Percentiles rank a stretch among this genome's conserved stretches.
phyloP scores from a whole-genome alignment of 92 coral and sea anemone genomes.

The Virgularia gustaviana region DNA sequence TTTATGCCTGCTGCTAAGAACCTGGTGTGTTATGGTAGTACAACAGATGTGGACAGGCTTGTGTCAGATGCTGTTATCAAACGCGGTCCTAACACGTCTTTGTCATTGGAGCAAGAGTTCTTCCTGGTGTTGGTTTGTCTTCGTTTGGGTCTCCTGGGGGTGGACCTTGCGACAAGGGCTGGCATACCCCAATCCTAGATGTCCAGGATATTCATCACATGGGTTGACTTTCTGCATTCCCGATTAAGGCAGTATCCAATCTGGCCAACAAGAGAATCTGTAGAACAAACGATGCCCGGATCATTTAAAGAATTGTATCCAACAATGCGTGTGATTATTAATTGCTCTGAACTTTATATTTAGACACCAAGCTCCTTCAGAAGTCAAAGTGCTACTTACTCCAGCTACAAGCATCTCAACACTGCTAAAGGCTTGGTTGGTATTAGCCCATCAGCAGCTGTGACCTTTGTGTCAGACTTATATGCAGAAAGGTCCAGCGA shows the following conservation, averaged over 20 bases:
- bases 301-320: conserved; percentile 55
- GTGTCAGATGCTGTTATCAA: conserved; percentile 33
- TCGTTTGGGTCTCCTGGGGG: conserved; percentile 58
- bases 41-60: conserved; percentile 42
- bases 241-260: conserved; percentile 40
- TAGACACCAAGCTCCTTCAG: conserved; percentile 61
- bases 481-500: conserved; percentile 67
- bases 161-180: conserved; percentile 60
- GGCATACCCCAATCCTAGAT: conserved; percentile 53
- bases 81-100: conserved; percentile 55
- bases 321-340: conserved; percentile 45
- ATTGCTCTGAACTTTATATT: conserved; percentile 60
- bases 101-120: conserved; percentile 56
- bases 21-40: conserved; percentile 50
- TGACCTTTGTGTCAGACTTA: conserved; percentile 62
- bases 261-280: conserved; percentile 51
- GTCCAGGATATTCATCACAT: conserved; percentile 54
- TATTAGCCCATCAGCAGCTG: conserved; percentile 56
- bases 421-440: conserved; percentile 64
- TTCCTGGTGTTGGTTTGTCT: conserved; percentile 51
- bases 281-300: conserved; percentile 54
- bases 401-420: conserved; percentile 51
- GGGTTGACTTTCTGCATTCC: conserved; percentile 59
- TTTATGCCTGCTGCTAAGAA: conserved; percentile 57
- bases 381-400: conserved; percentile 57